Evolutionary conservation across 2,797 vertebrate genomes (phyloP).

Genomic region (Sebastes oblongus): DNA sequence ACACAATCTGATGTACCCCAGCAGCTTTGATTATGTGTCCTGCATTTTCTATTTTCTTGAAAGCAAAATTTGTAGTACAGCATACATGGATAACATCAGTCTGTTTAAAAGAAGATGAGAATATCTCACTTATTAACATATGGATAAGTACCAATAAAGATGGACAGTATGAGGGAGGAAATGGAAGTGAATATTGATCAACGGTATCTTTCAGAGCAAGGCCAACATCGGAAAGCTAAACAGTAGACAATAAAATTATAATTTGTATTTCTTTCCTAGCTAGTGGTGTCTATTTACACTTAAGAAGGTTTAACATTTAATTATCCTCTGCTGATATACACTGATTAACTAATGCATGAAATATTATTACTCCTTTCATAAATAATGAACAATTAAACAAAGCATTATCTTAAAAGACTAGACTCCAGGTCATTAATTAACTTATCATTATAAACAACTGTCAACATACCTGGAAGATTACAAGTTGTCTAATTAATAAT

Average conservation of each 20-base stretch:
- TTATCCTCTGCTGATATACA: constrained; percentile 15
- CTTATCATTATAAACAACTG: constrained; percentile 15
- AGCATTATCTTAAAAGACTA: constrained; percentile 8
- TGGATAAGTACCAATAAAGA: neutral
- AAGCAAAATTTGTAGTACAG: neutral
- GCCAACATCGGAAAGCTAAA: constrained; percentile 15
- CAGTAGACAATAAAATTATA: neutral
- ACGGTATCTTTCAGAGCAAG: neutral
- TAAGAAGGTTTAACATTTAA: constrained; percentile 1
- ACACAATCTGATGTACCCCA: neutral
- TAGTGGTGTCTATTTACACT: neutral
- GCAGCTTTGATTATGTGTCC: neutral
- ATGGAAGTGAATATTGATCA: neutral
- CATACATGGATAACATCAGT: neutral
- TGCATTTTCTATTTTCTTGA: neutral
- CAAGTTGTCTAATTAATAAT: constrained; percentile 32
- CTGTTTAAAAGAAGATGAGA: neutral
- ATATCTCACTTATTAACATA: neutral
- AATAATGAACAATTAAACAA: constrained; percentile 19
- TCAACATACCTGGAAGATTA: constrained; percentile 34
- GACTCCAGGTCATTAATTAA: constrained; percentile 26
- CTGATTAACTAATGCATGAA: constrained; percentile 6
- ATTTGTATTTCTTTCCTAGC: neutral
- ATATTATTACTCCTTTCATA: constrained; percentile 17
- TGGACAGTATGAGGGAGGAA: neutral